Conservation (phyloP, 2,888 invertebrate genomes). For the Ormyrus nitidulus region DNA sequence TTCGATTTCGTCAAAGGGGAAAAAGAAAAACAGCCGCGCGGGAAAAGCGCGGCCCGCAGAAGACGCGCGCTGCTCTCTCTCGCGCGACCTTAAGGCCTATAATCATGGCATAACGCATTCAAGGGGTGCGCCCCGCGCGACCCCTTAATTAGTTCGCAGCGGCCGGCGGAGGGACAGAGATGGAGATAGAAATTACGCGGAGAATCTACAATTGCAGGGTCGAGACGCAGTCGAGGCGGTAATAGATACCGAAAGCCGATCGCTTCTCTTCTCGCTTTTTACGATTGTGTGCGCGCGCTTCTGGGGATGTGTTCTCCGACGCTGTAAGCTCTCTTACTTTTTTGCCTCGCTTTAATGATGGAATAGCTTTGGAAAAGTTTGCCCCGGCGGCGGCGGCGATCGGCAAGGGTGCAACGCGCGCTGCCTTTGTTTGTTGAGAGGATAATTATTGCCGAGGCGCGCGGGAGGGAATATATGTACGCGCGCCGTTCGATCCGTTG, state of each 20-base stretch:
- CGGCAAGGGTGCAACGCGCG: too few species aligned
- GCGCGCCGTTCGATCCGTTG: too few species aligned
- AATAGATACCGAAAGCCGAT: slow-evolving; percentile 28
- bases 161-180: slow-evolving; percentile 30
- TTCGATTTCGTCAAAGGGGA: slow-evolving; percentile 18
- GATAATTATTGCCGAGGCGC: too few species aligned
- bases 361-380: too few species aligned
- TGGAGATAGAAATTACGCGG: slow-evolving; percentile 28
- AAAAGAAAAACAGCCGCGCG: neutral
- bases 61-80: neutral
- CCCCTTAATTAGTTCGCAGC: slow-evolving; percentile 50
- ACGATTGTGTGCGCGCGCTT: neutral
- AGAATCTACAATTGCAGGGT: slow-evolving; percentile 45
- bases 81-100: slow-evolving; percentile 37
- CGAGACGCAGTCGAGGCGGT: neutral
- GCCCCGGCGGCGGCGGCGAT: too few species aligned
- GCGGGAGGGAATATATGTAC: too few species aligned
- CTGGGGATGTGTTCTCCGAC: too few species aligned
- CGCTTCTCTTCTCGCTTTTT: slow-evolving; percentile 29
- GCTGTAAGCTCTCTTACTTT: too few species aligned
- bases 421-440: too few species aligned
- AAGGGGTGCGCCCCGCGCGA: slow-evolving; percentile 47
- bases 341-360: too few species aligned
- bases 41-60: neutral
- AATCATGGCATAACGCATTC: slow-evolving; percentile 52